phyloP scores from a whole-genome alignment of 2,797 vertebrate genomes.

The Hylomyscus alleni region DNA sequence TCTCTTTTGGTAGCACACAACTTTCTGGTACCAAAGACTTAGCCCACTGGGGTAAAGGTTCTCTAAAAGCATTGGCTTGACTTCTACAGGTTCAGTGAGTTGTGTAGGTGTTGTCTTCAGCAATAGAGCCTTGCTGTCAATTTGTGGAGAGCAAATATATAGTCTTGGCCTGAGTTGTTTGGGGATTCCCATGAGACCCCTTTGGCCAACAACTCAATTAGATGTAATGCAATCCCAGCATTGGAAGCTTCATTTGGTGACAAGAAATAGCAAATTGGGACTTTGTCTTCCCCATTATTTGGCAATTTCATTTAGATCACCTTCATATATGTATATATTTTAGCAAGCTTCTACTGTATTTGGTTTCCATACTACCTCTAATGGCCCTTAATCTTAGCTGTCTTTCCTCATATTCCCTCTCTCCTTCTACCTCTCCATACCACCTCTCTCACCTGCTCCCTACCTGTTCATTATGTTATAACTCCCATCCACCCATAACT shows the following conservation, averaged over 20 bases:
- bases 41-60: not conserved
- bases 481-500: not conserved
- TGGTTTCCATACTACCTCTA: not conserved
- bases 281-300: no score
- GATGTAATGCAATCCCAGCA: not conserved
- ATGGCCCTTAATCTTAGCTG: not conserved
- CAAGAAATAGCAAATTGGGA: not conserved
- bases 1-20: not conserved
- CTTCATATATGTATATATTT: not conserved
- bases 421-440: not conserved
- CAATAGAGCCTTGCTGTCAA: not conserved
- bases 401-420: not conserved
- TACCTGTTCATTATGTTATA: not conserved
- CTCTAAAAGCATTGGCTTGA: not conserved
- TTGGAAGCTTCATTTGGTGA: not conserved
- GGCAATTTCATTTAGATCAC: not conserved
- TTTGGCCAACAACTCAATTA: not conserved
- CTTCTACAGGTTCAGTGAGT: not conserved
- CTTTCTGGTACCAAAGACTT: not conserved
- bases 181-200: not conserved
- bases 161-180: not conserved
- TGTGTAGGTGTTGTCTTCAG: not conserved
- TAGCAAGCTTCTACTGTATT: not conserved
- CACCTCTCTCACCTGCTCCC: not conserved
- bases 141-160: not conserved